Conservation (phyloP, 2,888 invertebrate genomes). For the Tiphia femorata region DNA sequence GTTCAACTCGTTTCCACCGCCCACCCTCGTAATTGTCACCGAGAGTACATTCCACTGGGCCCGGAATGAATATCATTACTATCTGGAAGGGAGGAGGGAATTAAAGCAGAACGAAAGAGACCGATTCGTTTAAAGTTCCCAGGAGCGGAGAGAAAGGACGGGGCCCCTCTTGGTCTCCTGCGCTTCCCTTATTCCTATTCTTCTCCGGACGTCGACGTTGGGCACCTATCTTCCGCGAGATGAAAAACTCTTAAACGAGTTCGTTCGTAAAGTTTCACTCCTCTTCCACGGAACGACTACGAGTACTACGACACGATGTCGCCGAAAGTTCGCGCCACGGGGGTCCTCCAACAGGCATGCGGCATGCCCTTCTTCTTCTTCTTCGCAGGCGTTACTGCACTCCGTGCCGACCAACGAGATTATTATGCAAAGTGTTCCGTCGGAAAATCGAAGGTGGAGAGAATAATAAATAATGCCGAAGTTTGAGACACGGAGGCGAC, state of each 20-base stretch:
- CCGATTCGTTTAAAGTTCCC: too few species aligned
- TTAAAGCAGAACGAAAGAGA: too few species aligned
- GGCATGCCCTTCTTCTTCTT: slow-evolving; percentile 7
- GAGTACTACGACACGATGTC: slow-evolving; percentile 8
- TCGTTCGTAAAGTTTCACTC: slow-evolving; percentile 30
- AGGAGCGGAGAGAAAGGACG: too few species aligned
- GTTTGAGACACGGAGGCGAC: too few species aligned
- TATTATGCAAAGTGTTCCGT: slow-evolving; percentile 36
- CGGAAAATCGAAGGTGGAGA: slow-evolving; percentile 6
- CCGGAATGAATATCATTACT: too few species aligned
- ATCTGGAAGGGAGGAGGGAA: too few species aligned
- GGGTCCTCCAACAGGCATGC: not conserved
- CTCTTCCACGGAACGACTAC: too few species aligned
- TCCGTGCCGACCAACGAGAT: slow-evolving; percentile 25
- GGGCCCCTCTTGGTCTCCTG: too few species aligned
- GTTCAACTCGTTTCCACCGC: too few species aligned
- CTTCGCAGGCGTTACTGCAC: slow-evolving; percentile 6
- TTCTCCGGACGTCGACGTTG: slow-evolving; percentile 5
- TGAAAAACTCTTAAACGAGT: slow-evolving; percentile 39
- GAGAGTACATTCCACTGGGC: too few species aligned
- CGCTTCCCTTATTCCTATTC: too few species aligned
- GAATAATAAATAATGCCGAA: not conserved
- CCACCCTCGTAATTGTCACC: too few species aligned
- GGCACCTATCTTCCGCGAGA: slow-evolving; percentile 21
- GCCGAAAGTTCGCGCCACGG: slow-evolving; percentile 12